These are phyloP conservation scores for Teinopalpus imperialis DNA, from an alignment of 2,888 invertebrate species.

Conservation along the genomic window DNA sequence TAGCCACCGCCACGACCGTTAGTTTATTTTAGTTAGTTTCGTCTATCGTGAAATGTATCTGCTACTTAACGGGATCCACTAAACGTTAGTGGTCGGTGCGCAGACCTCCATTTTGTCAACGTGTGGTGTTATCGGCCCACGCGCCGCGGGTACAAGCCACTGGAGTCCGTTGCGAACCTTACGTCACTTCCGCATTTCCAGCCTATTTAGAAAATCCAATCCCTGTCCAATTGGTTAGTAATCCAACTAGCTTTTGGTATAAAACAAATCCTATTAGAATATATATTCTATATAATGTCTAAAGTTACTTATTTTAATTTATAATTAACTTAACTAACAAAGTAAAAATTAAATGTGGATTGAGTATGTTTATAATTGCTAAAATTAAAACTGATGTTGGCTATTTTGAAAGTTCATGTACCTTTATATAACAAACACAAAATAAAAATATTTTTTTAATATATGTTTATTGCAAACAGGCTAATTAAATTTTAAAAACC, in stretches of 20 bases:
- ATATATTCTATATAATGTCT: no score
- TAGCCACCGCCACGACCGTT: conserved; percentile 6
- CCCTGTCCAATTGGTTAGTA: conserved; percentile 20
- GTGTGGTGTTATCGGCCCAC: conserved; percentile 59
- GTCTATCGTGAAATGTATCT: conserved; percentile 29
- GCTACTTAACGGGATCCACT: conserved; percentile 42
- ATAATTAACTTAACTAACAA: no score
- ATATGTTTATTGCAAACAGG: no score
- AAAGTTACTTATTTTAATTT: no score
- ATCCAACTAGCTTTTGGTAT: not conserved
- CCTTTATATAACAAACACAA: no score
- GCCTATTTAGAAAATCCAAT: conserved; percentile 18
- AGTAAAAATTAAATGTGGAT: no score
- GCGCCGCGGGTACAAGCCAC: conserved; percentile 56
- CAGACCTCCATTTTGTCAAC: conserved; percentile 52
- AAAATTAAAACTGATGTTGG: no score
- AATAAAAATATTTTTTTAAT: no score
- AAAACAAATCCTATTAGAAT: conserved; percentile 1
- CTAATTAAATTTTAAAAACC: no score
- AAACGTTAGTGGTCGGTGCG: conserved; percentile 38
- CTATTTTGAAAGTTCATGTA: no score
- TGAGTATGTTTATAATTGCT: no score
- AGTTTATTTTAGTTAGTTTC: conserved; percentile 17
- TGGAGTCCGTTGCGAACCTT: conserved; percentile 34
- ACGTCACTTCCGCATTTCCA: conserved; percentile 31